Conservation (phyloP, 2,797 vertebrate species). For the Etheostoma nigrum region DNA sequence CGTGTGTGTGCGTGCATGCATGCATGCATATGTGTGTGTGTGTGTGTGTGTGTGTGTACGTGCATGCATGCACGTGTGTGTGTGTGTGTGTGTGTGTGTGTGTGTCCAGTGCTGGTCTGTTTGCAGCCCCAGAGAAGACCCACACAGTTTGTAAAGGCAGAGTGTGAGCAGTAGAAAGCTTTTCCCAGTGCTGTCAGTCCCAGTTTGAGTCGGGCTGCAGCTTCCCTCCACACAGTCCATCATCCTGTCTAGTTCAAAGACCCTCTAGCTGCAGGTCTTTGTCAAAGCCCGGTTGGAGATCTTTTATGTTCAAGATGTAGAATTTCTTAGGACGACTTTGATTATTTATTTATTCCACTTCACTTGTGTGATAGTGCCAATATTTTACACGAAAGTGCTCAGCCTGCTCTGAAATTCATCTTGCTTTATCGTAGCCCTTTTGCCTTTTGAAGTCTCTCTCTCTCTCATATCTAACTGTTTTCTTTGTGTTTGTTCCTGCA, state of each 20-base stretch:
- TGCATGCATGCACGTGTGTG: not conserved
- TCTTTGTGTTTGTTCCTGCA: slow-evolving; percentile 70
- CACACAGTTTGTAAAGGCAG: no score
- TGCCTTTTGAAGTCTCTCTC: slow-evolving; percentile 56
- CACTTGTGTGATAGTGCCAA: slow-evolving; percentile 90
- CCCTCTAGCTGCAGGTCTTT: slow-evolving; percentile 92
- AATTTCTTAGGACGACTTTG: slow-evolving; percentile 92
- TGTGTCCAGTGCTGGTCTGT: no score
- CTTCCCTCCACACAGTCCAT: slow-evolving; percentile 85
- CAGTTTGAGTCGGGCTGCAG: slow-evolving; percentile 25
- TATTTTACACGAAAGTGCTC: slow-evolving; percentile 85
- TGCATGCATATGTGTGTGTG: slow-evolving; percentile 1
- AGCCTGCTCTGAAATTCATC: slow-evolving; percentile 87
- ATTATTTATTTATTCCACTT: slow-evolving; percentile 96
- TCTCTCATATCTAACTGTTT: not conserved
- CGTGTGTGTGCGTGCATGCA: not conserved
- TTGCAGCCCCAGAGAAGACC: no score
- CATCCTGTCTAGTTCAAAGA: slow-evolving; percentile 91
- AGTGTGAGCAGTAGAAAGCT: slow-evolving; percentile 57
- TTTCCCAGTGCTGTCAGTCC: slow-evolving; percentile 80
- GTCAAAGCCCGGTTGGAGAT: slow-evolving; percentile 92
- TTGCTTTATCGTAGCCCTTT: slow-evolving; percentile 82
- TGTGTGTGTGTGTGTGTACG: not conserved
- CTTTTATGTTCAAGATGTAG: slow-evolving; percentile 96
- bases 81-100: not conserved